Evolutionary conservation across 2,888 invertebrate genomes (phyloP).

Genomic region (Papilio demoleus): DNA sequence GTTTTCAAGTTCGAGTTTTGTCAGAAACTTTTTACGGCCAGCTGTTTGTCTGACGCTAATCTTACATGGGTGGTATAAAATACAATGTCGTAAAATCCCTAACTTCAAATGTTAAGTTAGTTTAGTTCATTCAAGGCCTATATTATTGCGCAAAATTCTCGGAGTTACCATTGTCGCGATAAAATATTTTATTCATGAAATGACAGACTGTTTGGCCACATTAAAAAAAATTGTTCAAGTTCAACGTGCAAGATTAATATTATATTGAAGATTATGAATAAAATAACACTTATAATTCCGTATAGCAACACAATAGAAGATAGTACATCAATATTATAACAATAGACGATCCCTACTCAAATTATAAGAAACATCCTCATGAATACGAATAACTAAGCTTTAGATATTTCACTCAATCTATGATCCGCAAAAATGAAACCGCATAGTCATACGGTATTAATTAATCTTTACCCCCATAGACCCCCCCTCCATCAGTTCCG

Average conservation of each 20-base stretch:
- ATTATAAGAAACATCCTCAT: constrained; percentile 32
- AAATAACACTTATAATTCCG: background rate
- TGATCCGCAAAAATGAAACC: constrained; percentile 55
- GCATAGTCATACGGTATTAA: constrained; percentile 64
- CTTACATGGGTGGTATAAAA: too few species aligned
- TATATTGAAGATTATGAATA: background rate
- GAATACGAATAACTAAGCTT: constrained; percentile 26
- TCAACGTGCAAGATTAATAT: background rate
- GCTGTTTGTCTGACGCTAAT: too few species aligned
- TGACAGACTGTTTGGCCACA: too few species aligned
- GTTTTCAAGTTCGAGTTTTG: too few species aligned
- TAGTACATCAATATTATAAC: constrained; percentile 6
- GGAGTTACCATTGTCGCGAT: too few species aligned
- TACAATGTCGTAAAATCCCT: too few species aligned
- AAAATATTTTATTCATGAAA: too few species aligned
- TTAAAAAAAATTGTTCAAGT: too few species aligned
- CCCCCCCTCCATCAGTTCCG: background rate
- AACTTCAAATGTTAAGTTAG: too few species aligned
- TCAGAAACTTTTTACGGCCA: too few species aligned
- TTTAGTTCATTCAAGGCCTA: too few species aligned
- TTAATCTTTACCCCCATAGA: constrained; percentile 59
- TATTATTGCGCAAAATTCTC: too few species aligned
- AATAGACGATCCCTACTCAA: constrained; percentile 21
- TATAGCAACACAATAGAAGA: background rate
- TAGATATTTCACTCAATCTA: constrained; percentile 46